A percentile compares a stretch with the other conserved stretches of the same genome.
phyloP scores from a whole-genome alignment of 2,113 vertebrate species.

The Marmota monax region DNA sequence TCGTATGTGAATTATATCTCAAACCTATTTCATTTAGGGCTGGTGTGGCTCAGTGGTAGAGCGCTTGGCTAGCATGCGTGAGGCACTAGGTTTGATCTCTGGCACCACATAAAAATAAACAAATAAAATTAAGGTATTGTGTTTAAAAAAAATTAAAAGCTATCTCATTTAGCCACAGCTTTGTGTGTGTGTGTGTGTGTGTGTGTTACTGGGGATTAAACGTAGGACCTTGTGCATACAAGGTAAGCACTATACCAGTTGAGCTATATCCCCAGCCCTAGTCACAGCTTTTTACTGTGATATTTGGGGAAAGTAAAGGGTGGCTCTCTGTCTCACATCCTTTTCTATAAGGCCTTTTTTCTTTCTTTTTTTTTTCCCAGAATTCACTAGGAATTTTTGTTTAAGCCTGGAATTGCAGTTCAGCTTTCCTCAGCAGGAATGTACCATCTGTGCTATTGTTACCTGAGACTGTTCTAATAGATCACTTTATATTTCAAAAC shows the following conservation, averaged over 20 bases:
- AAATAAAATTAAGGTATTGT: no score
- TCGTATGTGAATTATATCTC: neutral
- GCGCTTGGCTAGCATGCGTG: no score
- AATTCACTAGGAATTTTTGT: slow-evolving; percentile 48
- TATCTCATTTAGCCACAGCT: neutral
- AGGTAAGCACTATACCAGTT: no score
- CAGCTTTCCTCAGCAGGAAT: neutral
- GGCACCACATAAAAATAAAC: no score
- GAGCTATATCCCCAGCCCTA: no score
- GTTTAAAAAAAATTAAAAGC: no score
- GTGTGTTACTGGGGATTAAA: no score
- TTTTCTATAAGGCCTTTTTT: neutral
- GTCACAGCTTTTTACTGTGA: neutral
- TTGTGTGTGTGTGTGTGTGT: neutral
- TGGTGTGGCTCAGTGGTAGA: no score
- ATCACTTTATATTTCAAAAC: neutral
- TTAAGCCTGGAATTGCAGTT: slow-evolving; percentile 47
- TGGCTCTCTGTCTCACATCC: neutral
- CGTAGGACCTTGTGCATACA: no score
- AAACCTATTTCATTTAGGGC: no score
- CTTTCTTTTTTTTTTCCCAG: neutral
- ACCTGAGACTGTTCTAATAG: neutral
- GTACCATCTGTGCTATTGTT: slow-evolving; percentile 24
- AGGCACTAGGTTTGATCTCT: no score
- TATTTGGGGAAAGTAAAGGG: neutral